phyloP scores from a whole-genome alignment of 2,888 invertebrate genomes.

The Schizaphis graminum region DNA sequence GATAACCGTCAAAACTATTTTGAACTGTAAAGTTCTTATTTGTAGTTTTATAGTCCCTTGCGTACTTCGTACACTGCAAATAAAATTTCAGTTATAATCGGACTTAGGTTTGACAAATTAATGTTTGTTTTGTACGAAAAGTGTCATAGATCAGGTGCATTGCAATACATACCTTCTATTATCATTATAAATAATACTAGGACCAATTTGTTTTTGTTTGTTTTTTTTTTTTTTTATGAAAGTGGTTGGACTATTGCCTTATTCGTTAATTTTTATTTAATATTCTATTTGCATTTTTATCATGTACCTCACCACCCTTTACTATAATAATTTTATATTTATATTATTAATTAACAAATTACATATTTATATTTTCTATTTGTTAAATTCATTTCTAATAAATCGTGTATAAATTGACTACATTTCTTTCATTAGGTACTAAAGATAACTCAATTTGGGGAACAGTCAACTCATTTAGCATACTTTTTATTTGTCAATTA shows the following conservation, averaged over 20 bases:
- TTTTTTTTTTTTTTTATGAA: background rate
- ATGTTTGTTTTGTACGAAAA: background rate
- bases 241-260: too few relatives aligned
- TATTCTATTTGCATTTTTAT: background rate
- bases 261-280: too few relatives aligned
- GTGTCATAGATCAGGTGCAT: background rate
- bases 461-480: background rate
- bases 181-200: background rate
- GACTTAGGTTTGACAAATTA: slow-evolving; percentile 29
- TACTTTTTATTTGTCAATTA: background rate
- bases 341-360: background rate
- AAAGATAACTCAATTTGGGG: background rate
- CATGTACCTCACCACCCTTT: background rate
- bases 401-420: background rate
- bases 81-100: background rate
- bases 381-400: background rate
- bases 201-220: background rate
- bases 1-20: background rate
- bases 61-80: background rate
- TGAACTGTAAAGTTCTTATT: slow-evolving; percentile 15
- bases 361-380: background rate
- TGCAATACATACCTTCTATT: background rate
- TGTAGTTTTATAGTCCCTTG: background rate
- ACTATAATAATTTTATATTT: background rate
- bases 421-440: background rate